Base-by-base conservation (phyloP, 2,797 vertebrate species). In the Trachops cirrhosus region DNA sequence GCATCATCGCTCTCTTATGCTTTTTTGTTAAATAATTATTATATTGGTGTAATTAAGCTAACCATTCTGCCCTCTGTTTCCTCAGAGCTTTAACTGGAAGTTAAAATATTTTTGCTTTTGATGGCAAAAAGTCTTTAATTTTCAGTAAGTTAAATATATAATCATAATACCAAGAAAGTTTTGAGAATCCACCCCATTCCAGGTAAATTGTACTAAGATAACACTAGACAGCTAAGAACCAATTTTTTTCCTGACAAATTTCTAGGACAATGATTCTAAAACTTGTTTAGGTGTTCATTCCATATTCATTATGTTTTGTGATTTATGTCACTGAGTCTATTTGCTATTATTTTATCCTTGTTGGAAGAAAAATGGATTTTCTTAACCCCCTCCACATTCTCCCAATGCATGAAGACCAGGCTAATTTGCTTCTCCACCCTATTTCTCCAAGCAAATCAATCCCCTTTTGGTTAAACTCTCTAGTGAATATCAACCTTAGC, bases 381-480 rank as follows among this genome's bases (percentile, higher is more conserved):
- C 44, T 75, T 1, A n/a, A 6, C 21, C 19, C 9, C 7, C 46
- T 19, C 16, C 9, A 14, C 11, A 46, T 92, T 93, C 57, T 79
- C 52, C 86, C 74, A 37, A 0, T 62, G 46, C 29, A 22, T 89
- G n/a, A 78, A 88, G 90, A 75, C 41, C 59, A 92, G 70, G 48
- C 78, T 93, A 62, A 95, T 96, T 95, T 94, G 74, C 70, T 88
- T 93, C 89, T 92, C 64, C 79, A 21, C 26, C 62, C 54, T 83
- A 46, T 70, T 95, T 39, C 85, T 93, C 52, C 54, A 92, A 95
- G 88, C 64, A 80, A 86, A 95, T 97, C 95, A 95, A 73, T 96
- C 71, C 86, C 39, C 67, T 68, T 88, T 94, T 91, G 92, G 96
- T 96, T 96, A 96, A 96, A 86, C n/a, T 79, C 46, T 70, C 92